Percentiles rank a stretch among this genome's conserved stretches.
phyloP scores from a whole-genome alignment of 2,888 invertebrate species.

The Epistrophella euchroma region DNA sequence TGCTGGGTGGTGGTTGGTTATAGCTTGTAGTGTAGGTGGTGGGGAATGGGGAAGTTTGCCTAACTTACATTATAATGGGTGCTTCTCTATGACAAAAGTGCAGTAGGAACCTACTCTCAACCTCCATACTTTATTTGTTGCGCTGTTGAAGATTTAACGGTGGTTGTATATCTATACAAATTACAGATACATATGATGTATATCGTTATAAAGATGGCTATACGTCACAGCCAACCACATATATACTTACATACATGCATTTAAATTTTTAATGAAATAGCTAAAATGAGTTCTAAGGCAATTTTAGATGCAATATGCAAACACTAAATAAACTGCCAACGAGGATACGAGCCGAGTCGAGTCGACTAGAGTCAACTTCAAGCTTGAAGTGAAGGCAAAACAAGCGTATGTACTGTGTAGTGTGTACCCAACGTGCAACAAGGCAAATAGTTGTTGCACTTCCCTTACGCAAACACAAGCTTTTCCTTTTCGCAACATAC shows the following conservation, averaged over 20 bases:
- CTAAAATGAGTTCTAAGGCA: slow-evolving; percentile 73
- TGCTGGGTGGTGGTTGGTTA: neutral
- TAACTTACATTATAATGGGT: slow-evolving; percentile 14
- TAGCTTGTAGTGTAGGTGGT: neutral
- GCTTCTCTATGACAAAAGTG: slow-evolving; percentile 5
- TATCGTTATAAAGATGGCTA: neutral
- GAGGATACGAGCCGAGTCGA: neutral
- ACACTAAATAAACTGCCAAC: slow-evolving; percentile 43
- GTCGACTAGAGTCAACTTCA: slow-evolving; percentile 19
- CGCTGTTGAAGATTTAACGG: slow-evolving; percentile 4
- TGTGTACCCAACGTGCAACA: slow-evolving; percentile 68
- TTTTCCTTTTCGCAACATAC: neutral
- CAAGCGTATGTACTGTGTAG: slow-evolving; percentile 61
- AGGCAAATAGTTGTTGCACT: slow-evolving; percentile 70
- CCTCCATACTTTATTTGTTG: slow-evolving; percentile 1
- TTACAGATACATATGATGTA: too few relatives aligned
- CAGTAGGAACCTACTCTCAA: slow-evolving; percentile 9
- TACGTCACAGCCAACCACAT: neutral
- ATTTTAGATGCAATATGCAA: slow-evolving; percentile 74
- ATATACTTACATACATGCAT: slow-evolving; percentile 8
- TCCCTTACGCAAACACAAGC: slow-evolving; percentile 43
- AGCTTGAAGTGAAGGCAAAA: neutral
- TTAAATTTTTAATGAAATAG: slow-evolving; percentile 75
- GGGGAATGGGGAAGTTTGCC: too few relatives aligned
- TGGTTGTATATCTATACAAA: neutral